A percentile compares a stretch with the other conserved stretches of the same genome.
These are phyloP conservation scores for Eupeodes latifasciatus DNA, from an alignment of 2,888 invertebrate species.

Conservation along the genomic window DNA sequence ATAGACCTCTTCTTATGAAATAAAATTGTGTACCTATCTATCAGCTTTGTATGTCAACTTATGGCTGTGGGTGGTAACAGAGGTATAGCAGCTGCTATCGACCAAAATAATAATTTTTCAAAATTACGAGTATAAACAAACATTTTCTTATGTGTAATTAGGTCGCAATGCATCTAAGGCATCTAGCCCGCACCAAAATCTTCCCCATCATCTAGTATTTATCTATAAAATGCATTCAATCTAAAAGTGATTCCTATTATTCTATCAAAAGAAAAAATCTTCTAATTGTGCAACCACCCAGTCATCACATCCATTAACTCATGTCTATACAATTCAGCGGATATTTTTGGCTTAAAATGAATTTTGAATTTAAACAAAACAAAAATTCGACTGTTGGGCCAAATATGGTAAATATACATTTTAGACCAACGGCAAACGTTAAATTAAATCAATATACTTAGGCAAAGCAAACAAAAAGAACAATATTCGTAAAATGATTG, in stretches of 20 bases:
- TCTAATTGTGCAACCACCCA: slow-evolving; percentile 61
- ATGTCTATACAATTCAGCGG: slow-evolving; percentile 47
- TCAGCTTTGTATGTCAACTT: background rate
- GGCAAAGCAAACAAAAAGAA: background rate
- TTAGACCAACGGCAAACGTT: slow-evolving; percentile 10
- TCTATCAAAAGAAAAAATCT: slow-evolving; percentile 45
- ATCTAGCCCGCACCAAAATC: slow-evolving; percentile 40
- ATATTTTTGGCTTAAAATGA: slow-evolving; percentile 58
- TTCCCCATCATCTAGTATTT: slow-evolving; percentile 9
- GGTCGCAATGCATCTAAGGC: slow-evolving; percentile 66
- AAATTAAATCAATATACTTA: background rate
- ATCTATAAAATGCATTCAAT: slow-evolving; percentile 40
- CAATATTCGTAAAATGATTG: background rate
- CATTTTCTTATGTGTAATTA: slow-evolving; percentile 45
- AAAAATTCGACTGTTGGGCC: slow-evolving; percentile 1
- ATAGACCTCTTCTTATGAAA: no score
- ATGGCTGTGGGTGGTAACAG: background rate
- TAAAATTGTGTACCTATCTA: no score
- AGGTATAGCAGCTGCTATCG: background rate
- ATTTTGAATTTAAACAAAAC: background rate
- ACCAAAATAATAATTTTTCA: background rate
- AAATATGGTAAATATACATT: slow-evolving; percentile 26
- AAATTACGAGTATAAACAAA: background rate
- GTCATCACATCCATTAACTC: slow-evolving; percentile 56
- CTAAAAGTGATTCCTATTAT: slow-evolving; percentile 39